Percentiles rank a stretch among this genome's conserved stretches.
These are phyloP conservation scores for Troides helena DNA, from an alignment of 2,888 invertebrate genomes.

Conservation along the genomic window DNA sequence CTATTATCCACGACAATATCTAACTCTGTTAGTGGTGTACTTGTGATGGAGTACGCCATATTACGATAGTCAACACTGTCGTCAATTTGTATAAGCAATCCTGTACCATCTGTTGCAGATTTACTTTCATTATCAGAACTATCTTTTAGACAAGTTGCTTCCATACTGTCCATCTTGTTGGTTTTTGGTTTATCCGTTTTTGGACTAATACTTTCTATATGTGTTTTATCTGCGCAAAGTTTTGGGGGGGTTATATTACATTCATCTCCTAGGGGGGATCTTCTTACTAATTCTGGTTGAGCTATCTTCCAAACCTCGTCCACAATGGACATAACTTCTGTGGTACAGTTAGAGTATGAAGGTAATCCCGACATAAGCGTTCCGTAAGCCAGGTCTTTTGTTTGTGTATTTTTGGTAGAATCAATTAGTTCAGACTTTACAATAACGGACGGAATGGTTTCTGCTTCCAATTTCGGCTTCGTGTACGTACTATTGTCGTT, in stretches of 20 bases:
- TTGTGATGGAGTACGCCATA: constrained; percentile 61
- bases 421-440: constrained; percentile 62
- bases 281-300: constrained; percentile 63
- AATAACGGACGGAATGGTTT: constrained; percentile 49
- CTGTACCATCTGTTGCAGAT: constrained; percentile 38
- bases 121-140: constrained; percentile 44
- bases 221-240: constrained; percentile 36
- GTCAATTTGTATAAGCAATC: constrained; percentile 37
- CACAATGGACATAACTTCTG: constrained; percentile 54
- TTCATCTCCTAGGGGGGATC: constrained; percentile 53
- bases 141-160: constrained; percentile 61
- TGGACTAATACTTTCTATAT: constrained; percentile 41
- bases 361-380: constrained; percentile 64
- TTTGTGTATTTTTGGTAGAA: constrained; percentile 60
- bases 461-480: constrained; percentile 59
- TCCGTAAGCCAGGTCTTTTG: constrained; percentile 68
- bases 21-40: constrained; percentile 57
- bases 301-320: constrained; percentile 62
- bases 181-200: constrained; percentile 47
- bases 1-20: constrained; percentile 36
- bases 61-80: constrained; percentile 53
- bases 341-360: constrained; percentile 67
- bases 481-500: constrained; percentile 69
- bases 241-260: constrained; percentile 50
- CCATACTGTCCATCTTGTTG: constrained; percentile 68